Percentiles rank a stretch among this genome's conserved stretches.
These are phyloP conservation scores for Drosophila gunungcola DNA, from an alignment of 1,140 invertebrate species.

Conservation along the genomic window DNA sequence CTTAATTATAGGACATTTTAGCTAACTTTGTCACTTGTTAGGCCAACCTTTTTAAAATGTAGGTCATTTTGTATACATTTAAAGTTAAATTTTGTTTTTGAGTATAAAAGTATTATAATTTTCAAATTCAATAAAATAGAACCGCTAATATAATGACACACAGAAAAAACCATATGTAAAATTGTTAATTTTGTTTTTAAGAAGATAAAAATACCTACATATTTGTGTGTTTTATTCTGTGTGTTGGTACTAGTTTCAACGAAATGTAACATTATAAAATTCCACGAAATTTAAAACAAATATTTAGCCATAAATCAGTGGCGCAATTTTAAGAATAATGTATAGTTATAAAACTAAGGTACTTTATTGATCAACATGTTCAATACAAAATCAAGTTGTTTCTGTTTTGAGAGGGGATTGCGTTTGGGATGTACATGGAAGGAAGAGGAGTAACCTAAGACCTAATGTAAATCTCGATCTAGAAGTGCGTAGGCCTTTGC, in stretches of 20 bases:
- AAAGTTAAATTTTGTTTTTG: not conserved
- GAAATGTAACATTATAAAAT: not conserved
- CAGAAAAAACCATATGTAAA: too few relatives aligned
- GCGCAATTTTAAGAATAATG: not conserved
- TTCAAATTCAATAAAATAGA: not conserved
- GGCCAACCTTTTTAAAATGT: too few relatives aligned
- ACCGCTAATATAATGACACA: not conserved
- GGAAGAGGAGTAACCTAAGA: not conserved
- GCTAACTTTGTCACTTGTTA: too few relatives aligned
- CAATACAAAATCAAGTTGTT: slow-evolving; percentile 24
- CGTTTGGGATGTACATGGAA: not conserved
- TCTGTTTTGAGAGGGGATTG: not conserved
- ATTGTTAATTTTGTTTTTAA: too few relatives aligned
- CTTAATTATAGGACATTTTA: too few relatives aligned
- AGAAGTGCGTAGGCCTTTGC: slow-evolving; percentile 33
- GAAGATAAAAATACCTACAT: too few relatives aligned
- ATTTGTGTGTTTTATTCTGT: too few relatives aligned
- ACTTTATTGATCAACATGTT: slow-evolving; percentile 38
- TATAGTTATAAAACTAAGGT: slow-evolving; percentile 18
- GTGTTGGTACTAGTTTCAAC: too few relatives aligned
- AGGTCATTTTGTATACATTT: too few relatives aligned
- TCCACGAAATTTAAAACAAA: not conserved
- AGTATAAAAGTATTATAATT: not conserved
- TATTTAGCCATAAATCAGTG: too few relatives aligned
- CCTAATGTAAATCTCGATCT: slow-evolving; percentile 20